These are phyloP conservation scores for Drosophila koepferae DNA, from an alignment of 2,888 invertebrate species.

Conservation along the genomic window DNA sequence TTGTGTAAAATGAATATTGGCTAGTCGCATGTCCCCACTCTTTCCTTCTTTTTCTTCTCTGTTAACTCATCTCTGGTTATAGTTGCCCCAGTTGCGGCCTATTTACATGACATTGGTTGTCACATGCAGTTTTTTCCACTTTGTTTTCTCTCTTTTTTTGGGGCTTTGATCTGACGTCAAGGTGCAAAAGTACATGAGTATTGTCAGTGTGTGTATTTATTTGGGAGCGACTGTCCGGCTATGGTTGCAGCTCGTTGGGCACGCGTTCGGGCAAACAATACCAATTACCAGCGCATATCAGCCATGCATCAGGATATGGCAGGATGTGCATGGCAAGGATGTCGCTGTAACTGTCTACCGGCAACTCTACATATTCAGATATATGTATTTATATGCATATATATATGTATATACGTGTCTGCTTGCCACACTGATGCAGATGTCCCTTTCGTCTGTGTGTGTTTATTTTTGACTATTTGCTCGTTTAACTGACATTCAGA, in stretches of 20 bases:
- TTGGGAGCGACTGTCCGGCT: conserved; percentile 28
- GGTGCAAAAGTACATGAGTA: conserved; percentile 45
- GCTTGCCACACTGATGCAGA: conserved; percentile 53
- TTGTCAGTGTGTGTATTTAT: conserved; percentile 17
- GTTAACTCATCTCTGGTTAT: neutral
- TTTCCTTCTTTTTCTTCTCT: neutral
- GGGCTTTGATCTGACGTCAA: conserved; percentile 36
- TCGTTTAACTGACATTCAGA: conserved; percentile 72
- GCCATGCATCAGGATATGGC: conserved; percentile 61
- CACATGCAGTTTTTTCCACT: conserved; percentile 18
- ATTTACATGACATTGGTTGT: conserved; percentile 53
- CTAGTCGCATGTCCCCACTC: neutral
- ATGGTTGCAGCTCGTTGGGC: conserved; percentile 38
- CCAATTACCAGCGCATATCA: conserved; percentile 73
- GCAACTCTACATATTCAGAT: conserved; percentile 37
- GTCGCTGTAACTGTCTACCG: conserved; percentile 40
- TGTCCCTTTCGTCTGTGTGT: conserved; percentile 45
- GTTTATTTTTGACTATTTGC: conserved; percentile 68
- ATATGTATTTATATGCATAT: conserved; percentile 13
- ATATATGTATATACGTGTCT: conserved; percentile 13
- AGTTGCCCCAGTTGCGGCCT: conserved; percentile 34
- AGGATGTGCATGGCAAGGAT: conserved; percentile 38
- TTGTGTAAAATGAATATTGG: no score
- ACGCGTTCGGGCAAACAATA: conserved; percentile 73
- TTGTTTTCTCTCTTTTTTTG: neutral